phyloP scores from a whole-genome alignment of 92 coral and sea anemone genomes.

The Epizoanthus illoricatus region DNA sequence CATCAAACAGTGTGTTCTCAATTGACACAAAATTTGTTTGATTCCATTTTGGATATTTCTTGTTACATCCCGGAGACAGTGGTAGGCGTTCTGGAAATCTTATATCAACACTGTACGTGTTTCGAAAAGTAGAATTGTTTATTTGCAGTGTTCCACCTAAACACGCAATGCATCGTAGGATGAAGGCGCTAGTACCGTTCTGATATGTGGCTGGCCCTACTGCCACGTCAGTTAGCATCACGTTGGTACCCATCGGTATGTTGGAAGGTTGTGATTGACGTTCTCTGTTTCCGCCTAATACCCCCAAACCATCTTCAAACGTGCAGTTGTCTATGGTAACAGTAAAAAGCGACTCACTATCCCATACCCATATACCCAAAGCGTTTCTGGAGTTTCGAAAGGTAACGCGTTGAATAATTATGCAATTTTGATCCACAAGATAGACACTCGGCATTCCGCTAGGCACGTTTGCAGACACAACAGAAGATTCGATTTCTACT shows the following conservation, averaged over 20 bases:
- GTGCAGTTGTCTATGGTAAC: background rate
- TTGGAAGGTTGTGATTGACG: background rate
- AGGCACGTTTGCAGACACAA: background rate
- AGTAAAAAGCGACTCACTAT: background rate
- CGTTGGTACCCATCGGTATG: background rate
- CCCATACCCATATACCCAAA: background rate
- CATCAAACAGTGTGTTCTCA: conserved; percentile 44
- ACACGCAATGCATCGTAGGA: background rate
- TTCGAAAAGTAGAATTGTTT: conserved; percentile 18
- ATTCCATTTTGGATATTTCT: conserved; percentile 42
- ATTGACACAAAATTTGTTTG: conserved; percentile 37
- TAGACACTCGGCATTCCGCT: background rate
- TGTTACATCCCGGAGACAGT: conserved; percentile 16
- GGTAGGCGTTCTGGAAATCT: conserved; percentile 13
- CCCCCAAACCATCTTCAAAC: conserved; percentile 3
- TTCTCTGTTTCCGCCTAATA: background rate
- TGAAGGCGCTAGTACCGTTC: background rate
- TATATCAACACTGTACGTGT: background rate
- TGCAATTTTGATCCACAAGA: background rate
- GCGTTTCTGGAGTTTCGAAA: background rate
- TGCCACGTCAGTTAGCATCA: background rate
- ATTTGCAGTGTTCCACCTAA: background rate
- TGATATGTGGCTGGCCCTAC: background rate
- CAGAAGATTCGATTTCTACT: background rate
- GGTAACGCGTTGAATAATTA: background rate